These are phyloP conservation scores for Monopis laevigella DNA, from an alignment of 2,888 invertebrate genomes.

Conservation along the genomic window DNA sequence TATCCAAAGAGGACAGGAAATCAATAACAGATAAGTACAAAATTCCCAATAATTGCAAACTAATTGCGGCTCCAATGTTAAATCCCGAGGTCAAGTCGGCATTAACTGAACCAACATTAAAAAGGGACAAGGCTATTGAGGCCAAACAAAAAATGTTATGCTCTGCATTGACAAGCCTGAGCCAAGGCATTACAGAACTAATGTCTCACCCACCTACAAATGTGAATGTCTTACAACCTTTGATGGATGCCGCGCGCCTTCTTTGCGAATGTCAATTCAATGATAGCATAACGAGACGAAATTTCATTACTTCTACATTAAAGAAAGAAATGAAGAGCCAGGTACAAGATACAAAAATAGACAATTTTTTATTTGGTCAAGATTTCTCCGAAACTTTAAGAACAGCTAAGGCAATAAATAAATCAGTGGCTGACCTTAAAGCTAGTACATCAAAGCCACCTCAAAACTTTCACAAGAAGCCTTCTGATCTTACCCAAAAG, in stretches of 20 bases:
- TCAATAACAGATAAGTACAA: too few relatives aligned
- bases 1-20: too few relatives aligned
- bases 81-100: too few relatives aligned
- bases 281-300: conserved; percentile 17
- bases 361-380: conserved; percentile 18
- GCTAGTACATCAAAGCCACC: conserved; percentile 9
- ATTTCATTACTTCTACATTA: conserved; percentile 16
- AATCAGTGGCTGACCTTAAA: conserved; percentile 18
- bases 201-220: too few relatives aligned
- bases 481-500: background rate
- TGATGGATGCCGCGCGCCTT: conserved; percentile 18
- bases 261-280: conserved; percentile 18
- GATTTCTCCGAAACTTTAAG: conserved; percentile 19
- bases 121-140: background rate
- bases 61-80: too few relatives aligned
- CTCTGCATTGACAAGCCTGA: background rate
- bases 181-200: background rate
- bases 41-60: too few relatives aligned
- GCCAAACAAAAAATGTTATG: background rate
- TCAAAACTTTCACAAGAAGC: too few relatives aligned
- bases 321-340: conserved; percentile 22
- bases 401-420: conserved; percentile 19
- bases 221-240: too few relatives aligned
- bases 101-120: background rate
- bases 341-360: conserved; percentile 18